A percentile compares a stretch with the other conserved stretches of the same genome.
These are phyloP conservation scores for Gambusia affinis DNA, from an alignment of 2,113 vertebrate genomes.

Conservation along the genomic window DNA sequence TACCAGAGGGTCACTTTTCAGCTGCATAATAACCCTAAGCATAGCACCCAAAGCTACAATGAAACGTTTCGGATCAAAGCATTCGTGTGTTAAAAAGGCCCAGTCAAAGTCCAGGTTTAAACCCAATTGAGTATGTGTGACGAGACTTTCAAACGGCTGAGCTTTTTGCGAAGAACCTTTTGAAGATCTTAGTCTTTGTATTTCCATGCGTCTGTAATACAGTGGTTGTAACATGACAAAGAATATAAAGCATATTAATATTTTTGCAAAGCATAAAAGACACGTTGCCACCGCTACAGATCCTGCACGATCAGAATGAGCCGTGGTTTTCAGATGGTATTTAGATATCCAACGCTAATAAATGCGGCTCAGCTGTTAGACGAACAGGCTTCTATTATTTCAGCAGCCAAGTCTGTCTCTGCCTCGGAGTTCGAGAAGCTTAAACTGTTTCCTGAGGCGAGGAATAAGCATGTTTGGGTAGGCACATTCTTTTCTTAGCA, in stretches of 20 bases:
- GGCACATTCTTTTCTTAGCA: slow-evolving; percentile 54
- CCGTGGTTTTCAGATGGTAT: slow-evolving; percentile 79
- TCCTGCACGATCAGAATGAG: slow-evolving; percentile 60
- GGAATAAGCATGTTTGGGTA: slow-evolving; percentile 56
- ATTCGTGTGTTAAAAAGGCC: not conserved
- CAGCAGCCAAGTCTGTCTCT: slow-evolving; percentile 58
- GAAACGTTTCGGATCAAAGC: not conserved
- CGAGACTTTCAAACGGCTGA: not conserved
- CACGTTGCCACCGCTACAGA: slow-evolving; percentile 40
- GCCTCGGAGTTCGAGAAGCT: slow-evolving; percentile 65
- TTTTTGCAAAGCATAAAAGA: slow-evolving; percentile 2
- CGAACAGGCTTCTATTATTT: slow-evolving; percentile 68
- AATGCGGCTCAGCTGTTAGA: slow-evolving; percentile 67
- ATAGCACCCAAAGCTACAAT: not conserved
- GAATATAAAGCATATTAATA: not conserved
- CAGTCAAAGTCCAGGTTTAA: not conserved
- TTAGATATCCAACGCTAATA: slow-evolving; percentile 76
- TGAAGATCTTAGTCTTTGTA: not conserved
- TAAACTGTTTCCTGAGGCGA: slow-evolving; percentile 64
- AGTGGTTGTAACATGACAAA: not conserved
- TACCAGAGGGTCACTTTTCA: not conserved
- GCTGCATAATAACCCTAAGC: not conserved
- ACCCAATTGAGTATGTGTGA: not conserved
- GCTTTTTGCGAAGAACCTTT: not conserved
- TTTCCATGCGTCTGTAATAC: not conserved